phyloP scores from a whole-genome alignment of 2,888 invertebrate species.

The Chouioia cunea region DNA sequence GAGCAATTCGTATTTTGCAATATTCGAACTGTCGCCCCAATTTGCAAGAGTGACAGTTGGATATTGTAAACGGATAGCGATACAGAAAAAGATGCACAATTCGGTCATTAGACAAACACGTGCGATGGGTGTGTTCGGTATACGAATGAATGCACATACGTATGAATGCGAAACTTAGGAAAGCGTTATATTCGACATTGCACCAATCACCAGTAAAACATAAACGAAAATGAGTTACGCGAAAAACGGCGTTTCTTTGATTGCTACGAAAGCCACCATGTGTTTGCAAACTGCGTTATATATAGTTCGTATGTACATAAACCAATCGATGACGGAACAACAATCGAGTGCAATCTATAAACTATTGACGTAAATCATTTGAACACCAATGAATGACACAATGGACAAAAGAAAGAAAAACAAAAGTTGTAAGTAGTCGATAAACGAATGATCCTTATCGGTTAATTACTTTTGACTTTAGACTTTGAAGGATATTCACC shows the following conservation, averaged over 20 bases:
- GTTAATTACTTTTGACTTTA: slow-evolving; percentile 62
- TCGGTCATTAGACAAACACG: not conserved
- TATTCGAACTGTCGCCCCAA: too few relatives aligned
- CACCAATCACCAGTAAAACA: slow-evolving; percentile 3
- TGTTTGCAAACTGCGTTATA: too few relatives aligned
- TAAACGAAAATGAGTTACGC: not conserved
- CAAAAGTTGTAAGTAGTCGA: too few relatives aligned
- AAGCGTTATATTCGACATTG: slow-evolving; percentile 26
- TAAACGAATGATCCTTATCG: slow-evolving; percentile 31
- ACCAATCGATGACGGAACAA: too few relatives aligned
- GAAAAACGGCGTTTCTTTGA: not conserved
- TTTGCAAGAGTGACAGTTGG: slow-evolving; percentile 9
- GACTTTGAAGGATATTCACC: slow-evolving; percentile 69
- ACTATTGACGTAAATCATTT: not conserved
- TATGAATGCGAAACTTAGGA: slow-evolving; percentile 22
- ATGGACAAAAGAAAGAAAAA: too few relatives aligned
- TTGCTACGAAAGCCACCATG: too few relatives aligned
- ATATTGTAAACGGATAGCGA: not conserved
- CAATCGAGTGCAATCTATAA: not conserved
- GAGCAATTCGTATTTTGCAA: too few relatives aligned
- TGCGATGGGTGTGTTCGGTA: not conserved
- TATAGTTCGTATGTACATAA: too few relatives aligned
- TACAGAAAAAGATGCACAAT: slow-evolving; percentile 4
- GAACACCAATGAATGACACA: slow-evolving; percentile 48
- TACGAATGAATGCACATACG: not conserved